Evolutionary conservation across 2,113 vertebrate genomes (phyloP).

Genomic region (Platycercus adscitus): DNA sequence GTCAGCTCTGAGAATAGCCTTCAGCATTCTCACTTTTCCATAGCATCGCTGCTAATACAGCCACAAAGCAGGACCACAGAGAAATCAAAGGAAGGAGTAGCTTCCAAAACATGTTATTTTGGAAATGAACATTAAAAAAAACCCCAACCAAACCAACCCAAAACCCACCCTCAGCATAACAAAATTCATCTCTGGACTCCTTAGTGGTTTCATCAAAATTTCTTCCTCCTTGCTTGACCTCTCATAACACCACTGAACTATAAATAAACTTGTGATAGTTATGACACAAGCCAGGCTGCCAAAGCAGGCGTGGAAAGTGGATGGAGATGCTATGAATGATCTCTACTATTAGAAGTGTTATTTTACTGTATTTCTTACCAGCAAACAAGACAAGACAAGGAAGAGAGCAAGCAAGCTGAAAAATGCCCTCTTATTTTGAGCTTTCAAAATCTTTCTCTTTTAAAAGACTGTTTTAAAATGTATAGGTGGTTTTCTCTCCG

Average conservation of each 20-base stretch:
- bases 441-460: background rate
- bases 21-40: background rate
- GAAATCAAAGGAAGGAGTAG: background rate
- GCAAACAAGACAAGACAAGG: background rate
- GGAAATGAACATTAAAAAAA: background rate
- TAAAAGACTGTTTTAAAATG: background rate
- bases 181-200: background rate
- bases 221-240: slow-evolving; percentile 30
- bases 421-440: background rate
- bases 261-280: slow-evolving; percentile 38
- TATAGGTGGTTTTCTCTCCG: background rate
- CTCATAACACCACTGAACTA: background rate
- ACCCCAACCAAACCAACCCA: background rate
- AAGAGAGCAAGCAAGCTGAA: background rate
- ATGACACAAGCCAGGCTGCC: background rate
- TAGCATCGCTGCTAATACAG: background rate
- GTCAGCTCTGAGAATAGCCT: background rate
- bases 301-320: background rate
- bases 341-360: background rate
- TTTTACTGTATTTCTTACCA: background rate
- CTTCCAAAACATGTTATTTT: background rate
- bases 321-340: slow-evolving; percentile 34
- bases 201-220: background rate
- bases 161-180: background rate
- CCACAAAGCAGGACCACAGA: background rate